Evolutionary conservation across 2,113 vertebrate species (phyloP).

Genomic region (Tiliqua scincoides): DNA sequence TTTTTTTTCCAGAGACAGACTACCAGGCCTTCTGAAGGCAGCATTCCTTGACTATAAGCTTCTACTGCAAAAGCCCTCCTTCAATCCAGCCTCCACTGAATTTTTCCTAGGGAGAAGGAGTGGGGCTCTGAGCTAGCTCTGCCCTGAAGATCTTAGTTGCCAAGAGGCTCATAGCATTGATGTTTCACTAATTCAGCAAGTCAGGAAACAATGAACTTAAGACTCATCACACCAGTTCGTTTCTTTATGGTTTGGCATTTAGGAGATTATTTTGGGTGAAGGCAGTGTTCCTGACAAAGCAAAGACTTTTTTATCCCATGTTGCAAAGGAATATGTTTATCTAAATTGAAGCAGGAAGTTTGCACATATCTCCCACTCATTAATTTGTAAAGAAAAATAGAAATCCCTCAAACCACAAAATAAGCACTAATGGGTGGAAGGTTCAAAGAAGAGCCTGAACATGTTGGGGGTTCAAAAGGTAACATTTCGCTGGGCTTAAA

Average conservation of each 20-base stretch:
- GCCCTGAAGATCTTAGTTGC: not conserved
- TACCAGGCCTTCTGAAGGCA: no score
- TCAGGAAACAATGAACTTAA: not conserved
- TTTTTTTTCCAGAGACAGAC: no score
- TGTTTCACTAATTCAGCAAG: not conserved
- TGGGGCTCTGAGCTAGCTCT: not conserved
- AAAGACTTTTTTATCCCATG: not conserved
- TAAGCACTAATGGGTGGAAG: not conserved
- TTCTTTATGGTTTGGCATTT: not conserved
- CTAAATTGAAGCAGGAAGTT: not conserved
- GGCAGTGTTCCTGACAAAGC: not conserved
- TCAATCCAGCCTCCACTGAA: not conserved
- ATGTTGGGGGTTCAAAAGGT: not conserved
- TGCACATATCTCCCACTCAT: not conserved
- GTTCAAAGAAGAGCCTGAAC: slow-evolving; percentile 6
- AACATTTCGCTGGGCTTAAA: slow-evolving; percentile 12
- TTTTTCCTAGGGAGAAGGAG: not conserved
- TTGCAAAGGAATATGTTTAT: not conserved
- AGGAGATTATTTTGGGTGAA: not conserved
- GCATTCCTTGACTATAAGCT: not conserved
- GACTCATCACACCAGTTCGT: not conserved
- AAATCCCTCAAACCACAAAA: slow-evolving; percentile 46
- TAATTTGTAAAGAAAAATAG: not conserved
- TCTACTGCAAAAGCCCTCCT: not conserved
- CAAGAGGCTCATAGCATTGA: not conserved